Evolutionary conservation across 2,888 invertebrate genomes (phyloP).

Genomic region (Hyalella azteca): DNA sequence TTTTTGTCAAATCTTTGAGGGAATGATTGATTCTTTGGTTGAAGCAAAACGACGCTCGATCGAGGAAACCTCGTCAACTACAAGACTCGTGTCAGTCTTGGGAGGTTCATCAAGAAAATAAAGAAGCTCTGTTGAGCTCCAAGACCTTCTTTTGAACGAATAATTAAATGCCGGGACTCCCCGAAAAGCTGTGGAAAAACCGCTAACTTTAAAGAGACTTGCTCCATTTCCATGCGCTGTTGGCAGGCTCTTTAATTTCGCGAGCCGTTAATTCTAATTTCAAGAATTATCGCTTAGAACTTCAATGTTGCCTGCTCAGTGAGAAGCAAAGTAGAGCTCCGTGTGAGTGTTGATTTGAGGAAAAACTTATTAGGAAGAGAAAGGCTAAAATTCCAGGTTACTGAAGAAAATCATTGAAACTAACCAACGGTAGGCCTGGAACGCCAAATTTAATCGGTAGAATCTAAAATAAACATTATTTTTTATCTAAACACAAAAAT

Average conservation of each 20-base stretch:
- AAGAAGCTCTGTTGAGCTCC: constrained; percentile 14
- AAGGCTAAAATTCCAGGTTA: too few species aligned
- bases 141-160: constrained; percentile 12
- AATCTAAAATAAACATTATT: too few species aligned
- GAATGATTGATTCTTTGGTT: too few species aligned
- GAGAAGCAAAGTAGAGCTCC: not conserved
- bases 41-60: too few species aligned
- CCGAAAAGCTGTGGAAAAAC: constrained; percentile 10
- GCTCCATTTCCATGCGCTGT: constrained; percentile 35
- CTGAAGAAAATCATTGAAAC: too few species aligned
- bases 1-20: too few species aligned
- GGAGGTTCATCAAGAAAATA: constrained; percentile 29
- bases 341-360: not conserved
- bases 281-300: constrained; percentile 17
- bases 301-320: constrained; percentile 2
- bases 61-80: too few species aligned
- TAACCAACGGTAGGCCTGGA: too few species aligned
- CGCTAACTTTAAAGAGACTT: constrained; percentile 36
- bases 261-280: constrained; percentile 32
- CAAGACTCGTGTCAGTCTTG: not conserved
- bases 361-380: too few species aligned
- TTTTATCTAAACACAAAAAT: too few species aligned
- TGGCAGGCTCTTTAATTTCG: constrained; percentile 37
- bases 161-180: constrained; percentile 29
- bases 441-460: too few species aligned